These are phyloP conservation scores for Apamea epomidion DNA, from an alignment of 2,888 invertebrate species.

Conservation along the genomic window DNA sequence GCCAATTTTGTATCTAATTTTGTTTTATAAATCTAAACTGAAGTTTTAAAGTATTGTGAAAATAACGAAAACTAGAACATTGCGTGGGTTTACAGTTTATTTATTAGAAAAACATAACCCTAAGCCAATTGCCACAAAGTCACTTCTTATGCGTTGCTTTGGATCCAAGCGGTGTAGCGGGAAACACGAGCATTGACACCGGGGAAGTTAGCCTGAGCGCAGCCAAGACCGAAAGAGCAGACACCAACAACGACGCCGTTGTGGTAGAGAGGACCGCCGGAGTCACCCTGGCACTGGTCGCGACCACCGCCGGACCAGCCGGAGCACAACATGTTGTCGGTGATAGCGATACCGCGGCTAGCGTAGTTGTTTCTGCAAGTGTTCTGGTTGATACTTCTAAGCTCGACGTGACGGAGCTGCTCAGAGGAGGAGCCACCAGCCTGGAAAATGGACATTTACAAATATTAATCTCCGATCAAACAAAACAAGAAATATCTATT, in stretches of 20 bases:
- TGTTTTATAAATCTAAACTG: not conserved
- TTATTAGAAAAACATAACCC: slow-evolving; percentile 16
- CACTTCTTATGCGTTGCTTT: slow-evolving; percentile 67
- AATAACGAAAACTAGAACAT: not conserved
- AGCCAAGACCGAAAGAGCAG: slow-evolving; percentile 75
- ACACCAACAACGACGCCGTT: slow-evolving; percentile 76
- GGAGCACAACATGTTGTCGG: slow-evolving; percentile 78
- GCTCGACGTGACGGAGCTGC: slow-evolving; percentile 74
- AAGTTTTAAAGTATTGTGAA: not conserved
- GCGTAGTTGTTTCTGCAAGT: slow-evolving; percentile 70
- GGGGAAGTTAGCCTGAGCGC: slow-evolving; percentile 73
- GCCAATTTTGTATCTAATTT: not conserved
- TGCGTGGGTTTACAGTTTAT: slow-evolving; percentile 5
- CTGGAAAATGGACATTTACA: slow-evolving; percentile 45
- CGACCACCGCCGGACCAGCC: slow-evolving; percentile 75
- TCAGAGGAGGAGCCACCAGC: slow-evolving; percentile 67
- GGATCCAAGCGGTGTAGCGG: slow-evolving; percentile 74
- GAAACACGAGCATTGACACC: slow-evolving; percentile 78
- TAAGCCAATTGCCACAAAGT: not conserved
- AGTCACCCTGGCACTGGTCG: slow-evolving; percentile 77
- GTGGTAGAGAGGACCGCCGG: slow-evolving; percentile 80
- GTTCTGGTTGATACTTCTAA: slow-evolving; percentile 71
- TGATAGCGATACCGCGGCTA: slow-evolving; percentile 61
- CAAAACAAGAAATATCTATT: not conserved
- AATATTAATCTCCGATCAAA: not conserved